phyloP scores from a whole-genome alignment of 2,797 vertebrate genomes.

The Crocodylus rhombifer region DNA sequence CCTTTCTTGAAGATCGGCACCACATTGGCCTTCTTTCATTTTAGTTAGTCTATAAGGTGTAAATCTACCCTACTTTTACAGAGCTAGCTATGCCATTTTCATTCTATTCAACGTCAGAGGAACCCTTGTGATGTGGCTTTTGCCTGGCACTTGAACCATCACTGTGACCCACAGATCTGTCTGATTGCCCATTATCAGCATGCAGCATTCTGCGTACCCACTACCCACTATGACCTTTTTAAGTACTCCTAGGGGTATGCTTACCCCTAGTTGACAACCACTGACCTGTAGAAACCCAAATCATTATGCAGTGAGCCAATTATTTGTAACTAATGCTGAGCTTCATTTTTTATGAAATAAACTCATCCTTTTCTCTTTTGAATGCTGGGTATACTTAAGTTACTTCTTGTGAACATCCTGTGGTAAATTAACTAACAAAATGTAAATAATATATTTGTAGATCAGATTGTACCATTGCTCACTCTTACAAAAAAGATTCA shows the following conservation, averaged over 20 bases:
- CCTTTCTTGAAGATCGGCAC: too few species aligned
- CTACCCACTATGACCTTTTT: too few species aligned
- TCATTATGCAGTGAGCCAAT: neutral
- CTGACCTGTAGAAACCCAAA: neutral
- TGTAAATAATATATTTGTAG: neutral
- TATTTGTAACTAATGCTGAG: neutral
- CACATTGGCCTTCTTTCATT: too few species aligned
- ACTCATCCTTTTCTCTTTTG: neutral
- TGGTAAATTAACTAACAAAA: neutral
- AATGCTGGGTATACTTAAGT: neutral
- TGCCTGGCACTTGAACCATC: neutral
- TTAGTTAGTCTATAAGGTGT: too few species aligned
- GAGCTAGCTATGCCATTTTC: too few species aligned
- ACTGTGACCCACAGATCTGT: neutral
- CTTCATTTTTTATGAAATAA: neutral
- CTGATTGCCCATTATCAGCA: neutral
- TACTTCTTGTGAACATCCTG: neutral
- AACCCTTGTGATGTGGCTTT: accelerated
- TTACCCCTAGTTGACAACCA: too few species aligned
- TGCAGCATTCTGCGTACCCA: too few species aligned
- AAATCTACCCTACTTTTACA: too few species aligned
- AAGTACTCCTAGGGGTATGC: too few species aligned
- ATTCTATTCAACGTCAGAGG: neutral
- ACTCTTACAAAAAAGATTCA: neutral
- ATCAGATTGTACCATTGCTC: neutral